Conservation (phyloP, 64 coral and sea anemone species). For the Acropora yongei region DNA sequence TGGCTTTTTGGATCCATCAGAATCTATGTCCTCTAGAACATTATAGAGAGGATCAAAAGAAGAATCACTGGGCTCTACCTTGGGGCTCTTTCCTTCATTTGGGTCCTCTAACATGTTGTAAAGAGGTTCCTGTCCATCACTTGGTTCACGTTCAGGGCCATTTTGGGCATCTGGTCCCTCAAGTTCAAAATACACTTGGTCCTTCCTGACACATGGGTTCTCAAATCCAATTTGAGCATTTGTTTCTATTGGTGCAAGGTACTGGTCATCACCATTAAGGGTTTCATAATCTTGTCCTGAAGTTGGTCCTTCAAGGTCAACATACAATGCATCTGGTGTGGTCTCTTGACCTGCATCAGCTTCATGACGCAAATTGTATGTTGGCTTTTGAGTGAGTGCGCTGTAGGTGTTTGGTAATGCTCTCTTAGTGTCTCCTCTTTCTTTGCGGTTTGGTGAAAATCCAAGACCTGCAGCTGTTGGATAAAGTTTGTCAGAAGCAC, state of each 20-base stretch:
- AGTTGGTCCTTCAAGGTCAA: conserved; percentile 4
- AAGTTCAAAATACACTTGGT: neutral
- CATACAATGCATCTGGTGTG: conserved; percentile 12
- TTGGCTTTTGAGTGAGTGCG: neutral
- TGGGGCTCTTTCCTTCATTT: neutral
- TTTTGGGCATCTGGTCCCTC: neutral
- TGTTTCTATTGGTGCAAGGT: neutral
- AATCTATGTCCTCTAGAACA: neutral
- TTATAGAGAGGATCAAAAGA: neutral
- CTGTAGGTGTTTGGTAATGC: neutral
- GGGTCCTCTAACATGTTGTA: conserved; percentile 18
- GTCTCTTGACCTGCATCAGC: neutral
- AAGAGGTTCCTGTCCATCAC: neutral
- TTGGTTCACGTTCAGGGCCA: neutral
- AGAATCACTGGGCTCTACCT: neutral
- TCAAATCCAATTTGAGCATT: neutral
- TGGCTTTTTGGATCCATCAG: neutral
- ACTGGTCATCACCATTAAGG: neutral
- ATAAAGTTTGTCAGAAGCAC: neutral
- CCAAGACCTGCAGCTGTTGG: neutral
- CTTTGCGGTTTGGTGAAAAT: neutral
- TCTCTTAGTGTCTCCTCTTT: neutral
- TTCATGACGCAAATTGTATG: conserved; percentile 4
- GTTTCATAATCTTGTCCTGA: neutral
- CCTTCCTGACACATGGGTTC: neutral